Evolutionary conservation across 2,797 vertebrate genomes (phyloP).

Genomic region (Lagorchestes hirsutus): DNA sequence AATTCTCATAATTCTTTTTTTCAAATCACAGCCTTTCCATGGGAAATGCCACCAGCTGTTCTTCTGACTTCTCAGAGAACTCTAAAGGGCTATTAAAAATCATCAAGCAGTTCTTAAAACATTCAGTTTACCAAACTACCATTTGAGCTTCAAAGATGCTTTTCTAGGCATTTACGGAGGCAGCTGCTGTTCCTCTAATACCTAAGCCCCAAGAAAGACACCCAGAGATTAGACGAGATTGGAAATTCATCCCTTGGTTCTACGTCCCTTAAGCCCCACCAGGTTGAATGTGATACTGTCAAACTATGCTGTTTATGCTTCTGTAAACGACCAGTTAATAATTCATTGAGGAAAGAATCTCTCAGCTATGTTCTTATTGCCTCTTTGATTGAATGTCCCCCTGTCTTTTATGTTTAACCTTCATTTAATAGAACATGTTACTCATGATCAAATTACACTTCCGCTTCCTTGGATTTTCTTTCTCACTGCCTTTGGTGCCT

Average conservation of each 20-base stretch:
- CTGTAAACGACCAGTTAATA: constrained; percentile 49
- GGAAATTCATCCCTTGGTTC: constrained; percentile 54
- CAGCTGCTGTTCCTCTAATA: background rate
- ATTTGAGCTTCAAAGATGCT: constrained; percentile 19
- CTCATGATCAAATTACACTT: constrained; percentile 42
- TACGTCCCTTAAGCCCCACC: constrained; percentile 30
- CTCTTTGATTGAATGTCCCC: constrained; percentile 61
- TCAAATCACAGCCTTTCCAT: background rate
- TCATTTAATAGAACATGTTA: constrained; percentile 55
- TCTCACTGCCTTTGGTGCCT: background rate
- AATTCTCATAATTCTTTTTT: background rate
- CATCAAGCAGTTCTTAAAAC: background rate
- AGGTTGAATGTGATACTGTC: constrained; percentile 35
- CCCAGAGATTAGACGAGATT: constrained; percentile 23
- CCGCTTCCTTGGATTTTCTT: constrained; percentile 30
- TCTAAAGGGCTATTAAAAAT: constrained; percentile 46
- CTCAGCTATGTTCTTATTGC: constrained; percentile 39
- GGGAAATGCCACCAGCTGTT: background rate
- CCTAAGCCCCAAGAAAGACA: background rate
- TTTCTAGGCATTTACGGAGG: constrained; percentile 7
- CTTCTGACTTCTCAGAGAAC: background rate
- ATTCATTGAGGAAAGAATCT: constrained; percentile 69
- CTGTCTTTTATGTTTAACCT: constrained; percentile 61
- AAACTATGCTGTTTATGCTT: constrained; percentile 33
- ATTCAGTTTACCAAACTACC: background rate